A percentile compares a stretch with the other conserved stretches of the same genome.
Conservation (phyloP, 2,888 invertebrate species). For the Entomobrya proxima region DNA sequence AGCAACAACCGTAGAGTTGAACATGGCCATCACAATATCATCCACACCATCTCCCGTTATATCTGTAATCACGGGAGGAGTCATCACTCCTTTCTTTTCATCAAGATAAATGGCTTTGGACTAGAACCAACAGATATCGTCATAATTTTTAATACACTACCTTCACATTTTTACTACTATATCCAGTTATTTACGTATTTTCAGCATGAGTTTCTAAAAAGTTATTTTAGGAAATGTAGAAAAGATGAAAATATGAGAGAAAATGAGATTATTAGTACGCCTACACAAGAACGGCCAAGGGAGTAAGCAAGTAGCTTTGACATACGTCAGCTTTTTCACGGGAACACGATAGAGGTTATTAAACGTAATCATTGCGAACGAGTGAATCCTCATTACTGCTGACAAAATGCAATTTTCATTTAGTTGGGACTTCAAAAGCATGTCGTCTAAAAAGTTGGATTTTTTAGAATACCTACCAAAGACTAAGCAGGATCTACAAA, state of each 20-base stretch:
- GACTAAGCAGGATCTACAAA: background rate
- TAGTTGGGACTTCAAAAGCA: background rate
- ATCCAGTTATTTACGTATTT: too few species aligned
- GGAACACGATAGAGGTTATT: too few species aligned
- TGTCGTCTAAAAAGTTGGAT: background rate
- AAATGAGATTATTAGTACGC: background rate
- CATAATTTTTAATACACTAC: background rate
- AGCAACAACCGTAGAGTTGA: constrained; percentile 84
- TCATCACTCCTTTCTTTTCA: constrained; percentile 83
- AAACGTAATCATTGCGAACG: background rate
- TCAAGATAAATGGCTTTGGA: constrained; percentile 81
- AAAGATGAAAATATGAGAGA: too few species aligned
- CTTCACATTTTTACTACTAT: too few species aligned
- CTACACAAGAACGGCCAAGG: background rate
- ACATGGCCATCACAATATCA: constrained; percentile 86
- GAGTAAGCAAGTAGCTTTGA: background rate
- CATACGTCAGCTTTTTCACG: background rate
- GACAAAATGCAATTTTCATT: background rate
- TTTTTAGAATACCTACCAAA: background rate
- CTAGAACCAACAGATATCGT: constrained; percentile 75
- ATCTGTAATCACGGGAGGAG: constrained; percentile 83
- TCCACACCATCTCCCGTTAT: constrained; percentile 84
- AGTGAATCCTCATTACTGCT: constrained; percentile 8
- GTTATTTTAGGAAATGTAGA: too few species aligned
- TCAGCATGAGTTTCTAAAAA: background rate